These are phyloP conservation scores for Gnathonemus longibarbis DNA, from an alignment of 2,113 vertebrate species.

Conservation along the genomic window DNA sequence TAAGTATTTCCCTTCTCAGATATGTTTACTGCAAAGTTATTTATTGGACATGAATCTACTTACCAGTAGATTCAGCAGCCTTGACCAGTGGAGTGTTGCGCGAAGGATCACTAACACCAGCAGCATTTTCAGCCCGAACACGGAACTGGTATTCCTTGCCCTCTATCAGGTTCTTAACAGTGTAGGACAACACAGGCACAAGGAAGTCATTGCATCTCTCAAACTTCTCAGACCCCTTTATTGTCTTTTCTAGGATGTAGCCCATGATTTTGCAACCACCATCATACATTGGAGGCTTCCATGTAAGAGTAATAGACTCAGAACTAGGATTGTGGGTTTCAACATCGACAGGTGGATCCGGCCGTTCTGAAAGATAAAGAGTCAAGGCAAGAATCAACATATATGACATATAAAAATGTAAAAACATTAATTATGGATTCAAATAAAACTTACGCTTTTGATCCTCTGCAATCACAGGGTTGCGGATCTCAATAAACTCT, in stretches of 20 bases:
- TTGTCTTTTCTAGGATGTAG: conserved; percentile 85
- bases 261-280: conserved; percentile 93
- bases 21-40: not conserved
- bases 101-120: conserved; percentile 86
- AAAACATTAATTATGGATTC: not conserved
- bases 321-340: conserved; percentile 78
- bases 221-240: conserved; percentile 82
- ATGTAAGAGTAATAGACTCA: conserved; percentile 81
- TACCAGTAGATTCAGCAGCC: conserved; percentile 84
- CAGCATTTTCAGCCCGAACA: conserved; percentile 86
- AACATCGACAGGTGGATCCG: conserved; percentile 86
- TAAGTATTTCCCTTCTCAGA: not conserved
- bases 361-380: conserved; percentile 67
- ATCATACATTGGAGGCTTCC: conserved; percentile 89
- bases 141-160: conserved; percentile 87
- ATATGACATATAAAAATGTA: not conserved
- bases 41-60: conserved; percentile 25
- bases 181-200: conserved; percentile 75
- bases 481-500: conserved; percentile 81
- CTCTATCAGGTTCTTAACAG: conserved; percentile 78
- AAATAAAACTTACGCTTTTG: conserved; percentile 74
- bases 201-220: conserved; percentile 78
- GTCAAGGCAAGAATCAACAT: not conserved
- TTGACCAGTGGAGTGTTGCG: conserved; percentile 69
- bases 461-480: conserved; percentile 83